Percentiles rank a stretch among this genome's conserved stretches.
Conservation (phyloP, 2,113 vertebrate species). For the Colistium nudipinnis region DNA sequence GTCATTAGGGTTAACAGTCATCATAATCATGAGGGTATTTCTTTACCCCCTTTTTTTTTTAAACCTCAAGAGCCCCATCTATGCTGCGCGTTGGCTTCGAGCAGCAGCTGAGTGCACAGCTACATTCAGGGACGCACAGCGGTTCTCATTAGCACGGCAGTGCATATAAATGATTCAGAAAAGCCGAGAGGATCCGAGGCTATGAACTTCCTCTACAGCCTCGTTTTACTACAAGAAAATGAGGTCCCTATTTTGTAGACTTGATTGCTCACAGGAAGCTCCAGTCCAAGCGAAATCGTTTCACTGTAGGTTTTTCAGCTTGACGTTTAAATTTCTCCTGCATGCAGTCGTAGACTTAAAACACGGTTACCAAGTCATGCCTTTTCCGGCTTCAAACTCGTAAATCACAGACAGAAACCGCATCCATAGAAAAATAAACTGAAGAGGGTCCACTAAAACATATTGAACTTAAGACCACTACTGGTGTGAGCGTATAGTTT, state of each 20-base stretch:
- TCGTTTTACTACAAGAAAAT: slow-evolving; percentile 53
- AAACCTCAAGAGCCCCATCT: slow-evolving; percentile 38
- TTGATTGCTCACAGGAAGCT: slow-evolving; percentile 23
- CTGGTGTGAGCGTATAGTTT: background rate
- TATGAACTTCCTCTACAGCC: slow-evolving; percentile 27
- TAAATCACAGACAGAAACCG: too few relatives aligned
- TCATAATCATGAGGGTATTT: slow-evolving; percentile 52
- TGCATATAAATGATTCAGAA: slow-evolving; percentile 67
- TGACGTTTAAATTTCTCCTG: slow-evolving; percentile 26
- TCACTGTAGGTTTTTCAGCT: slow-evolving; percentile 23
- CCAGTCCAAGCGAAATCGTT: slow-evolving; percentile 10
- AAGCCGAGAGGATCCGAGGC: slow-evolving; percentile 46
- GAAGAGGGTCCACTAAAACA: too few relatives aligned
- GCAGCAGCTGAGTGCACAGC: slow-evolving; percentile 29
- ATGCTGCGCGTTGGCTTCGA: slow-evolving; percentile 30
- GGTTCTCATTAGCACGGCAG: slow-evolving; percentile 59
- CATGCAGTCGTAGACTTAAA: too few relatives aligned
- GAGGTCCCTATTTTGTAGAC: slow-evolving; percentile 57
- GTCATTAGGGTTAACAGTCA: slow-evolving; percentile 39
- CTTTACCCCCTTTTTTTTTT: slow-evolving; percentile 42
- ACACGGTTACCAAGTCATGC: background rate
- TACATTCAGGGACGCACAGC: slow-evolving; percentile 26
- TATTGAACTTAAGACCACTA: too few relatives aligned
- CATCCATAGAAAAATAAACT: too few relatives aligned
- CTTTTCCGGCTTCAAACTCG: too few relatives aligned